phyloP scores from a whole-genome alignment of 2,113 vertebrate species.

The Jacana jacana region DNA sequence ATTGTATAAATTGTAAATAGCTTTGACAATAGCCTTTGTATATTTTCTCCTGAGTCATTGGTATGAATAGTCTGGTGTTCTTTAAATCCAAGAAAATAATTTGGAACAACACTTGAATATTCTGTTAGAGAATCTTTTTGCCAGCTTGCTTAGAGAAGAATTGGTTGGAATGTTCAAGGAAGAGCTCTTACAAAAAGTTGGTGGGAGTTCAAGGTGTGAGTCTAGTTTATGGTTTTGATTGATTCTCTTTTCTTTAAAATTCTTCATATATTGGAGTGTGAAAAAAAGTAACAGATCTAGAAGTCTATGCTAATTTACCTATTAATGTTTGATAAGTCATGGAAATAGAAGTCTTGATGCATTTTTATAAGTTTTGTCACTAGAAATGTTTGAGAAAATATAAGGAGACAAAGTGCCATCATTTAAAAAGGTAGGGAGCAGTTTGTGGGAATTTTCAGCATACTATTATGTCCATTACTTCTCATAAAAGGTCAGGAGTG shows the following conservation, averaged over 20 bases:
- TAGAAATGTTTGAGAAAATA: not conserved
- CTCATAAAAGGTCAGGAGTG: not conserved
- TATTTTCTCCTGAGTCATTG: not conserved
- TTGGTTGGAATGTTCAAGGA: not conserved
- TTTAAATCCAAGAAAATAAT: not conserved
- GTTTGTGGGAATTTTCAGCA: not conserved
- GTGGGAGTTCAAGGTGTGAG: not conserved
- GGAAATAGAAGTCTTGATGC: not conserved
- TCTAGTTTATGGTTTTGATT: not conserved
- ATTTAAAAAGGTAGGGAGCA: not conserved
- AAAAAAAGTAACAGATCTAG: not conserved
- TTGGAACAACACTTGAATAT: not conserved
- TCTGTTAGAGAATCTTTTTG: not conserved
- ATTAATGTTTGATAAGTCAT: not conserved
- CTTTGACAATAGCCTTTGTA: not conserved
- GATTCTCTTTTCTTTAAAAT: not conserved
- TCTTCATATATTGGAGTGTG: not conserved
- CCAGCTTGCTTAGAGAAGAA: not conserved
- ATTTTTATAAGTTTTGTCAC: not conserved
- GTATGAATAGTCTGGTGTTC: not conserved
- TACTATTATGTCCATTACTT: not conserved
- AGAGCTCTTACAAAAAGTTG: not conserved
- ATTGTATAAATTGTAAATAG: not conserved
- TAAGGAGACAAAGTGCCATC: not conserved
- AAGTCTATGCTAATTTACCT: not conserved